phyloP scores from a whole-genome alignment of 1,140 invertebrate genomes.

The Ridgeia piscesae region DNA sequence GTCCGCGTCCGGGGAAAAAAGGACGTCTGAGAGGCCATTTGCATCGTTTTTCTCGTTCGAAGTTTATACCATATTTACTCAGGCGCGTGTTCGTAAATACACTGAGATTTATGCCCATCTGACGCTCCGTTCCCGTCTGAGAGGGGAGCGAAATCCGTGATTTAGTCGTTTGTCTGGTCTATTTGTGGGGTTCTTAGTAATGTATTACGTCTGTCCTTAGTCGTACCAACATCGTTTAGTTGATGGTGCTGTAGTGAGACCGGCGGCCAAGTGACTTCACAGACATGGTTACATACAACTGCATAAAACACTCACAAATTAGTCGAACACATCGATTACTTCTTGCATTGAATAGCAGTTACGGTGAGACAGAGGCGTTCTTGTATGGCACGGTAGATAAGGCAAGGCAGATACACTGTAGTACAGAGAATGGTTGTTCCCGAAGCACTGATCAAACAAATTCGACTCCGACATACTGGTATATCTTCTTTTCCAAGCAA shows the following conservation, averaged over 20 bases:
- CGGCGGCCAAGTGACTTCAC: too few relatives aligned
- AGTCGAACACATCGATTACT: too few relatives aligned
- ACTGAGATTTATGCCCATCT: neutral
- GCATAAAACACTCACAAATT: too few relatives aligned
- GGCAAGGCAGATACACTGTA: too few relatives aligned
- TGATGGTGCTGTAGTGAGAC: neutral
- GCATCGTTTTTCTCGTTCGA: neutral
- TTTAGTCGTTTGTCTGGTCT: conserved; percentile 1
- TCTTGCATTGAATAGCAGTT: too few relatives aligned
- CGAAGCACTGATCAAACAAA: too few relatives aligned
- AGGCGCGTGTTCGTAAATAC: neutral
- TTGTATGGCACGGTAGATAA: too few relatives aligned
- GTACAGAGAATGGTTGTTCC: too few relatives aligned
- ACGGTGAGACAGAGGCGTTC: too few relatives aligned
- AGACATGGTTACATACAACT: too few relatives aligned
- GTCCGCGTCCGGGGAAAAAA: neutral
- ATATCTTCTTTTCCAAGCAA: too few relatives aligned
- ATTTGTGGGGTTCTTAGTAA: neutral
- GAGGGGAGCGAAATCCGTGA: neutral
- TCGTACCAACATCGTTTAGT: neutral
- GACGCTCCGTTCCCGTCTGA: neutral
- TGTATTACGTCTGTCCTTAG: neutral
- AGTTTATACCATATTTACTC: neutral
- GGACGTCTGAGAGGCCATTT: neutral
- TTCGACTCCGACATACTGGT: too few relatives aligned